phyloP scores from a whole-genome alignment of 2,888 invertebrate genomes.

The Troides oblongomaculatus region DNA sequence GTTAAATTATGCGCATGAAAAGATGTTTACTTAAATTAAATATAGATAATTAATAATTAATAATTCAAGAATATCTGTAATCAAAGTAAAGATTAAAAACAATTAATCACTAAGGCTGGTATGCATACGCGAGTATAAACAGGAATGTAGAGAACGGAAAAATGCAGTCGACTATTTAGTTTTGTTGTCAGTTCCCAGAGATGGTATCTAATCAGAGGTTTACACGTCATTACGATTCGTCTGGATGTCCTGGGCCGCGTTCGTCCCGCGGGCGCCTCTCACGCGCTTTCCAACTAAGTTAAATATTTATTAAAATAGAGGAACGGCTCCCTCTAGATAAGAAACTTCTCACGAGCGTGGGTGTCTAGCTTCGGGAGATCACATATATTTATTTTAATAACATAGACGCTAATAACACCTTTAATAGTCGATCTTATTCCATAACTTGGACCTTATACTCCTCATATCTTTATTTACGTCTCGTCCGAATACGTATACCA shows the following conservation, averaged over 20 bases:
- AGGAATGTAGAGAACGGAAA: slow-evolving; percentile 49
- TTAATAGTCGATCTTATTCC: slow-evolving; percentile 23
- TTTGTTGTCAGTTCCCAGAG: slow-evolving; percentile 71
- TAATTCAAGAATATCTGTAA: not conserved
- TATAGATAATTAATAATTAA: not conserved
- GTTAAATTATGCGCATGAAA: no score
- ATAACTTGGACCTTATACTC: slow-evolving; percentile 7
- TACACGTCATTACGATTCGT: slow-evolving; percentile 65
- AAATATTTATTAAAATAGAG: slow-evolving; percentile 73
- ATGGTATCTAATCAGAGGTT: slow-evolving; percentile 74
- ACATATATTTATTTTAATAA: slow-evolving; percentile 25
- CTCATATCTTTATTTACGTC: slow-evolving; percentile 26
- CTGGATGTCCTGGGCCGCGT: slow-evolving; percentile 51
- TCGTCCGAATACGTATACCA: slow-evolving; percentile 7
- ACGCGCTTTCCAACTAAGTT: slow-evolving; percentile 62
- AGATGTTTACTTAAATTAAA: not conserved
- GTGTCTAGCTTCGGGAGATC: slow-evolving; percentile 15
- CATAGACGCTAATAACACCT: slow-evolving; percentile 17
- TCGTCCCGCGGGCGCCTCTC: slow-evolving; percentile 39
- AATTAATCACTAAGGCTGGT: slow-evolving; percentile 5
- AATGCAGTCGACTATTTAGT: slow-evolving; percentile 54
- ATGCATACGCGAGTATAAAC: slow-evolving; percentile 15
- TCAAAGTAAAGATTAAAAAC: not conserved
- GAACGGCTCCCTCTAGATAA: slow-evolving; percentile 67
- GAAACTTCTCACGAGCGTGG: slow-evolving; percentile 54